These are phyloP conservation scores for Bovichtus variegatus DNA, from an alignment of 2,797 vertebrate species.

Conservation along the genomic window DNA sequence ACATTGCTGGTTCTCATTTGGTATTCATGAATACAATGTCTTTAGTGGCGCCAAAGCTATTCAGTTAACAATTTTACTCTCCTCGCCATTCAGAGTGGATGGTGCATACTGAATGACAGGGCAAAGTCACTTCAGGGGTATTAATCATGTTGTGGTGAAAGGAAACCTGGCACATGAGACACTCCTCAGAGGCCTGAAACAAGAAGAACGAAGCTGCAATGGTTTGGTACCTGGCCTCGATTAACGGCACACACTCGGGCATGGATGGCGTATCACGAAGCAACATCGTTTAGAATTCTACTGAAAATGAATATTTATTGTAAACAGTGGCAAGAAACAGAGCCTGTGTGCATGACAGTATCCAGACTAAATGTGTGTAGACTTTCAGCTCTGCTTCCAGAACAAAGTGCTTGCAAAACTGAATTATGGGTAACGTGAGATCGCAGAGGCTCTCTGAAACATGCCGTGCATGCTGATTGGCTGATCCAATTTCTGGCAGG, in stretches of 20 bases:
- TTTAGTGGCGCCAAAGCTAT: slow-evolving; percentile 26
- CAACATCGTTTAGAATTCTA: background rate
- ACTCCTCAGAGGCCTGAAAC: slow-evolving; percentile 27
- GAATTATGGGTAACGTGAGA: background rate
- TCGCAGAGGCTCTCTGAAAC: background rate
- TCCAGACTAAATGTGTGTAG: background rate
- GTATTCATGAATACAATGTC: slow-evolving; percentile 50
- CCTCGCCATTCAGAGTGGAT: slow-evolving; percentile 28
- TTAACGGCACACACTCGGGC: background rate
- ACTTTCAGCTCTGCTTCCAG: background rate
- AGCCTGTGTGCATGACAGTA: background rate
- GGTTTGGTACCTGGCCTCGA: slow-evolving; percentile 1
- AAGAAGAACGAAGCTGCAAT: slow-evolving; percentile 13
- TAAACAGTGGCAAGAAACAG: background rate
- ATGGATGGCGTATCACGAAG: background rate
- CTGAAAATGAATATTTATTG: background rate
- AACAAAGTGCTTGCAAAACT: background rate
- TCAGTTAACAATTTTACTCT: slow-evolving; percentile 33
- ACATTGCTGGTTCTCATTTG: slow-evolving; percentile 36
- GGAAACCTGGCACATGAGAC: slow-evolving; percentile 39
- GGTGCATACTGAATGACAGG: slow-evolving; percentile 45
- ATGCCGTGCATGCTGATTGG: background rate
- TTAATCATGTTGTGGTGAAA: slow-evolving; percentile 70
- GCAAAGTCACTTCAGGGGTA: slow-evolving; percentile 53
- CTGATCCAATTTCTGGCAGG: background rate